Evolutionary conservation across 2,888 invertebrate species (phyloP), one percentile per base, ranked within the genome.

Genomic region (Plemyria rubiginata): DNA sequence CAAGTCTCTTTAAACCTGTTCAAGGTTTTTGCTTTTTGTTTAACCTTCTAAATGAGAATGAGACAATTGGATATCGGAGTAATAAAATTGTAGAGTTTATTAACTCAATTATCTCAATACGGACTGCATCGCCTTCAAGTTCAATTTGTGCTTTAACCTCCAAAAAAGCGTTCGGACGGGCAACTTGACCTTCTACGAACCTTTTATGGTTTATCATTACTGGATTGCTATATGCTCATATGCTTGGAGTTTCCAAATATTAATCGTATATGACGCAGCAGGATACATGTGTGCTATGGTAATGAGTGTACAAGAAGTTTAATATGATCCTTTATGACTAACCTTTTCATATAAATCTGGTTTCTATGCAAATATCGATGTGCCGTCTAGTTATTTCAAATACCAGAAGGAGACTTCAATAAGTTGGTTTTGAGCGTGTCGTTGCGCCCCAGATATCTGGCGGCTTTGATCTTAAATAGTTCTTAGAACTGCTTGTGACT

Each of bases 401-500:
- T 65, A 62, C 56, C 63, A 62, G 60, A 61, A 51, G 46, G 43
- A 46, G 52, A 54, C 48, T 45, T 63, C 57, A 54, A 46, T 65
- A 50, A 58, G 40, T 58, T 28, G 62, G 58, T 53, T 62, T 60
- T 66, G 55, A 66, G 60, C 51, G 62, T 70, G 67, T 67, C 74
- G 66, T 69, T 75, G 67, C 64, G 79, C 58, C 68, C 76, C 72
- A 74, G 67, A 78, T 79, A 66, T 67, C 55, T 38, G 36, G 36
- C 36, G 55, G 58, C 74, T 77, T 79, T 78, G 78, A 79, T 79
- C 77, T 78, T 49, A 60, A 73, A 67, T 67, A 64, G 64, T 73
- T 72, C 61, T 65, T 67, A 54, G 68, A 71, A 65, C 60, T 66
- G 64, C 60, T 64, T 65, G 67, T 64, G 67, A 65, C 60, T 72